Base-by-base conservation (phyloP, 1,140 invertebrate species). In the Drosophila yakuba region DNA sequence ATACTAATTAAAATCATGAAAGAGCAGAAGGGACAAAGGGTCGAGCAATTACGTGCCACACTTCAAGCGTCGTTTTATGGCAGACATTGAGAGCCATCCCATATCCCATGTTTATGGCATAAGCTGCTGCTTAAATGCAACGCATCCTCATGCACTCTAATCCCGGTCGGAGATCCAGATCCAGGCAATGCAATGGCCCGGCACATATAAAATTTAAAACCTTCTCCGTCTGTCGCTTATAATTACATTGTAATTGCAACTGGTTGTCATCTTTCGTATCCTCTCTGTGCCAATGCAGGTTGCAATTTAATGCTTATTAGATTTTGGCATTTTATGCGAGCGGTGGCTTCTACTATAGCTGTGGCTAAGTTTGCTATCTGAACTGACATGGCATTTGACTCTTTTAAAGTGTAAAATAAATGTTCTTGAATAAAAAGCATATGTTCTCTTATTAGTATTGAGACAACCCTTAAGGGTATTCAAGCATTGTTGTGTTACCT, bases 1-100 rank as follows among this genome's bases (percentile, higher is more conserved):
- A 88, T 62, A 39, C 67, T 78, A 83, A 86, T 86, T 88, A 88
- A 74, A 88, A 76, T 67, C 57, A 78, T 62, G 72, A 59, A 79
- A 73, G 66, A 38, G 55, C 38, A 39, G 23, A 48, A 43, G 45
- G 57, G 57, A 79, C 45, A 57, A 39, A 60, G 68, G 41, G 59
- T 47, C 63, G 41, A 51, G 57, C 75, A 82, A 82, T 88, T 86
- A 86, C 69, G 67, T 82, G 75, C 63, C 55, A 80, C 79, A 83
- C 82, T 88, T 88, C 48, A 82, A 83, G 76, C 72, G 75, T 63
- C 43, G 82, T 88, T 86, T 86, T 86, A 86, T 83, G 74, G 60
- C 75, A 69, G 58, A 60, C 66, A 59, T 71, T 60, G 71, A 54
- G 62, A 58, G 62, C 57, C 74, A 67, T 39, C 61, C 78, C 55